phyloP scores from a whole-genome alignment of 2,797 vertebrate genomes.

The Anguilla pacifica region DNA sequence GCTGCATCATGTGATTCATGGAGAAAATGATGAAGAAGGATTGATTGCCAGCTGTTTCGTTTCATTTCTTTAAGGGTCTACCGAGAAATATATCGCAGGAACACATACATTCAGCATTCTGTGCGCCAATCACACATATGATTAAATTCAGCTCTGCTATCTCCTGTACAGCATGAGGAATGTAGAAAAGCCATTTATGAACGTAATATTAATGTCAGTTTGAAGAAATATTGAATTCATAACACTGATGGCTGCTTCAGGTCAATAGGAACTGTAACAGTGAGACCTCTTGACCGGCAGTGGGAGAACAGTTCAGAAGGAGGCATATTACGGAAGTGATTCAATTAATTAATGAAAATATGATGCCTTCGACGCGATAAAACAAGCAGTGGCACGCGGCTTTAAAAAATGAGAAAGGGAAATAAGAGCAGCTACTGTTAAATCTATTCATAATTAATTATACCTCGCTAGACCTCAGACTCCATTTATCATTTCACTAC shows the following conservation, averaged over 20 bases:
- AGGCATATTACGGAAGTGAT: conserved; percentile 59
- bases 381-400: conserved; percentile 27
- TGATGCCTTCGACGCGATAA: conserved; percentile 62
- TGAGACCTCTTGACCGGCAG: conserved; percentile 41
- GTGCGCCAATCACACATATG: conserved; percentile 57
- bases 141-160: neutral
- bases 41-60: conserved; percentile 68
- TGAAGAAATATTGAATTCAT: neutral
- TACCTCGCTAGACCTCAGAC: conserved; percentile 58
- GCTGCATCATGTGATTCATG: conserved; percentile 50
- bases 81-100: conserved; percentile 47
- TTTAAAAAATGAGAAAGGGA: conserved; percentile 45
- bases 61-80: conserved; percentile 67
- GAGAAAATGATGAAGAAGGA: conserved; percentile 66
- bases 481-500: conserved; percentile 44
- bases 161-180: neutral
- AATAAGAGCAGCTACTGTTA: conserved; percentile 72
- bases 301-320: conserved; percentile 34
- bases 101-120: conserved; percentile 64
- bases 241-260: neutral
- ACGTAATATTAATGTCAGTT: neutral
- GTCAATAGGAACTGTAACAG: neutral
- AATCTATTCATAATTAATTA: conserved; percentile 77
- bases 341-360: conserved; percentile 67
- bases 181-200: neutral